These are phyloP conservation scores for Pogonomyrmex barbatus DNA, from an alignment of 1,140 invertebrate genomes.

Conservation along the genomic window DNA sequence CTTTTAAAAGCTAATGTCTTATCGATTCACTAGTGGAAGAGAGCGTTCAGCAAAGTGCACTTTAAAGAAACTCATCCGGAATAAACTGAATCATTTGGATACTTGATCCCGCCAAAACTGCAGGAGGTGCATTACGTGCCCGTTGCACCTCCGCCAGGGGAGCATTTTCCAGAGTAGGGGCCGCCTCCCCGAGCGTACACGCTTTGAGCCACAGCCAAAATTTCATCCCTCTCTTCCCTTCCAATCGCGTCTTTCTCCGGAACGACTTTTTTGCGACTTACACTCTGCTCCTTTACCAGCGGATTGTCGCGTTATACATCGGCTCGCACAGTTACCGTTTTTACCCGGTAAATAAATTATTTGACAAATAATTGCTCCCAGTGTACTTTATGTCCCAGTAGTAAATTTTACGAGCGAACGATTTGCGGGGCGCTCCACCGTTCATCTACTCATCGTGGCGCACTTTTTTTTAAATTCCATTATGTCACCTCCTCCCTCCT, in stretches of 20 bases:
- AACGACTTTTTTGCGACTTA: constrained; percentile 60
- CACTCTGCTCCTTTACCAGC: constrained; percentile 68
- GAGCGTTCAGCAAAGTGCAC: constrained; percentile 44
- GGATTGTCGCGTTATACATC: constrained; percentile 71
- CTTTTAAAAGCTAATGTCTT: constrained; percentile 18
- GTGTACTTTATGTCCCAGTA: constrained; percentile 67
- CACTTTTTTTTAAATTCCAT: constrained; percentile 69
- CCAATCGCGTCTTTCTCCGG: neutral
- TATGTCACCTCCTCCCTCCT: constrained; percentile 48
- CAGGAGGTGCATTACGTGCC: constrained; percentile 71
- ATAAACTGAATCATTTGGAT: constrained; percentile 74
- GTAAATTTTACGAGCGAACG: constrained; percentile 67
- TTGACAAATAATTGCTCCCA: constrained; percentile 70
- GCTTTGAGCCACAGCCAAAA: constrained; percentile 75
- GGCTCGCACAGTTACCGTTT: constrained; percentile 44
- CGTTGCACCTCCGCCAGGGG: constrained; percentile 67
- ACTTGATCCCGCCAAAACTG: constrained; percentile 71
- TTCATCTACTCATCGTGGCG: constrained; percentile 27
- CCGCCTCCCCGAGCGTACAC: constrained; percentile 68
- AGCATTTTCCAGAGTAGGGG: constrained; percentile 58
- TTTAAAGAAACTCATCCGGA: constrained; percentile 55
- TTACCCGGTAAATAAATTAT: constrained; percentile 71
- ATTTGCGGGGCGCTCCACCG: constrained; percentile 8
- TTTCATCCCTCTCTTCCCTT: constrained; percentile 13
- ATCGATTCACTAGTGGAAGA: neutral